phyloP scores from a whole-genome alignment of 2,113 vertebrate species.

The Globicephala melas region DNA sequence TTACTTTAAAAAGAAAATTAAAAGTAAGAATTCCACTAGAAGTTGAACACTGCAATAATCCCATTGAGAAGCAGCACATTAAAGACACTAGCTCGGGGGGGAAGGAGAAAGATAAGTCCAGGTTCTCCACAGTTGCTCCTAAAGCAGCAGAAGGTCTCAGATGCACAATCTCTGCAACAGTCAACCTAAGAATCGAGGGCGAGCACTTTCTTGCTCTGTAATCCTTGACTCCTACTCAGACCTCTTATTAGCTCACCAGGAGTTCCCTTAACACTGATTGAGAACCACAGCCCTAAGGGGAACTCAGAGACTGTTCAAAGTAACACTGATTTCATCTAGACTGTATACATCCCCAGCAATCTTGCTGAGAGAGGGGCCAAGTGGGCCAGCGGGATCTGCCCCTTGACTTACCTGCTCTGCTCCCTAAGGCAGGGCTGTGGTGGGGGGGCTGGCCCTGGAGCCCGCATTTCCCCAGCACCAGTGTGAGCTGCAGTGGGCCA shows the following conservation, averaged over 20 bases:
- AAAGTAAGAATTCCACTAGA: constrained; percentile 33
- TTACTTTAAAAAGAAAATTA: constrained; percentile 35
- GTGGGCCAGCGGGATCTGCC: neutral
- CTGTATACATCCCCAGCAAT: neutral
- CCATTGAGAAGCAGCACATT: neutral
- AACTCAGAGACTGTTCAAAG: neutral
- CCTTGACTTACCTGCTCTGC: neutral
- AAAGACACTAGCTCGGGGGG: neutral
- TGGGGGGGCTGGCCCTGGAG: neutral
- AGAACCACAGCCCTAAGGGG: neutral
- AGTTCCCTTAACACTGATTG: neutral
- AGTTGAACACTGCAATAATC: neutral
- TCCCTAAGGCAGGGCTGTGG: neutral
- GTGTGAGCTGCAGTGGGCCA: neutral
- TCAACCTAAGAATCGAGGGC: neutral
- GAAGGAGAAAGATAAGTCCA: neutral
- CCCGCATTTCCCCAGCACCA: neutral
- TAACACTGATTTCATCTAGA: neutral
- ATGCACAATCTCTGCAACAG: neutral
- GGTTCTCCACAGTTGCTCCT: neutral
- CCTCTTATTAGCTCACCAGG: neutral
- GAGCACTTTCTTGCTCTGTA: neutral
- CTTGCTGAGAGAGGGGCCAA: neutral
- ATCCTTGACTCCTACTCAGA: neutral
- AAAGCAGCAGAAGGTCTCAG: neutral